A percentile compares a stretch with the other conserved stretches of the same genome.
phyloP scores from a whole-genome alignment of 2,888 invertebrate species.

The Aphodius sticticus region DNA sequence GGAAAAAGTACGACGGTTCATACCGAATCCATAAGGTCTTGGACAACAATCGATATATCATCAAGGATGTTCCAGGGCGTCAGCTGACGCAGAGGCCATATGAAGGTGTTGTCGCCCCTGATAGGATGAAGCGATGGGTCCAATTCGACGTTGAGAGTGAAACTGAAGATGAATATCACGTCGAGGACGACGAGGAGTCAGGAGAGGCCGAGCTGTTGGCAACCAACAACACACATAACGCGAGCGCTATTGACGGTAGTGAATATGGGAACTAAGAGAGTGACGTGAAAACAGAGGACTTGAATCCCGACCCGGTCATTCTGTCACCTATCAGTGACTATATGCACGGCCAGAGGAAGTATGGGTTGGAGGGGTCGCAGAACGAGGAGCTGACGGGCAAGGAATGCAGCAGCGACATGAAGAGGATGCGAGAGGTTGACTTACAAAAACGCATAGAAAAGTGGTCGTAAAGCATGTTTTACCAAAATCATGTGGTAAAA shows the following conservation, averaged over 20 bases:
- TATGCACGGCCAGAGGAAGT: slow-evolving; percentile 8
- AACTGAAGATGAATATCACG: slow-evolving; percentile 1
- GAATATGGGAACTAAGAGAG: too few species aligned
- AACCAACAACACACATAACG: too few species aligned
- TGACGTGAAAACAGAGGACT: too few species aligned
- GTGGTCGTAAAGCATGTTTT: slow-evolving; percentile 40
- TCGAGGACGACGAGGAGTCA: too few species aligned
- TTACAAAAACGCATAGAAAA: slow-evolving; percentile 6
- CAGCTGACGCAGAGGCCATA: slow-evolving; percentile 21
- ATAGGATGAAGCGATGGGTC: slow-evolving; percentile 16
- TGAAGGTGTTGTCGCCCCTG: slow-evolving; percentile 18
- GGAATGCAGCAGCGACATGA: too few species aligned
- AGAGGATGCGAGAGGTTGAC: too few species aligned
- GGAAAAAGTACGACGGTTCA: neutral
- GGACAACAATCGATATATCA: slow-evolving; percentile 26
- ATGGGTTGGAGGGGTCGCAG: neutral
- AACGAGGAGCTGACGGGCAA: too few species aligned
- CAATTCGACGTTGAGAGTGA: slow-evolving; percentile 6
- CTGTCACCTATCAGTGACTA: slow-evolving; percentile 27
- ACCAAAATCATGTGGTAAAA: slow-evolving; percentile 34
- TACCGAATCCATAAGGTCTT: slow-evolving; percentile 9
- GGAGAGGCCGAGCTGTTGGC: too few species aligned
- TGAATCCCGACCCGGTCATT: too few species aligned
- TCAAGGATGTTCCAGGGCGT: slow-evolving; percentile 13
- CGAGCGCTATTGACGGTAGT: too few species aligned